Evolutionary conservation across 2,113 vertebrate species (phyloP).

Genomic region (Hemiscyllium ocellatum): DNA sequence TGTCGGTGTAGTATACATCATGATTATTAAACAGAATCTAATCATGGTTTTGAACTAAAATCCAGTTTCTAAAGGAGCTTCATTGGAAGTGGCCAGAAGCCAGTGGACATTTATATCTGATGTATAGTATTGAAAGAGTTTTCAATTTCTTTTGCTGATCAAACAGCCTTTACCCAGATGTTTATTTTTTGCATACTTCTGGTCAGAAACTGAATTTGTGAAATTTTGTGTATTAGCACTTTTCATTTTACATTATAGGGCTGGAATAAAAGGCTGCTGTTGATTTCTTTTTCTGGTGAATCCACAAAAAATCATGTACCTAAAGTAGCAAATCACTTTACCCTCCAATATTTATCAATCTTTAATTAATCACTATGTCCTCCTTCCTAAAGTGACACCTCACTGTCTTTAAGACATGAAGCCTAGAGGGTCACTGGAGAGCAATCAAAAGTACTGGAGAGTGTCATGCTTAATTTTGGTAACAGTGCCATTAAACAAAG

Average conservation of each 20-base stretch:
- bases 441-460: neutral
- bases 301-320: neutral
- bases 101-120: neutral
- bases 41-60: conserved; percentile 20
- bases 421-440: neutral
- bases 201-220: conserved; percentile 27
- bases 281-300: neutral
- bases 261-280: neutral
- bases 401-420: neutral
- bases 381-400: conserved; percentile 2
- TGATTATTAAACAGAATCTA: conserved; percentile 5
- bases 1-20: conserved; percentile 11
- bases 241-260: conserved; percentile 13
- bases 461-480: neutral
- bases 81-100: neutral
- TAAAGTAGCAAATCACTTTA: neutral
- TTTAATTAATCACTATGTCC: neutral
- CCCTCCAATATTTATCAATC: neutral
- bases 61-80: conserved; percentile 4
- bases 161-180: conserved; percentile 21
- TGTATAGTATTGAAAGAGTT: neutral
- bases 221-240: conserved; percentile 21
- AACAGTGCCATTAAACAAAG: neutral
- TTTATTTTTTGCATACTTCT: conserved; percentile 33
- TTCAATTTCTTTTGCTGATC: neutral